Evolutionary conservation across 2,888 invertebrate species (phyloP), one percentile per base, ranked within the genome.

Genomic region (Drosophila antonietae): DNA sequence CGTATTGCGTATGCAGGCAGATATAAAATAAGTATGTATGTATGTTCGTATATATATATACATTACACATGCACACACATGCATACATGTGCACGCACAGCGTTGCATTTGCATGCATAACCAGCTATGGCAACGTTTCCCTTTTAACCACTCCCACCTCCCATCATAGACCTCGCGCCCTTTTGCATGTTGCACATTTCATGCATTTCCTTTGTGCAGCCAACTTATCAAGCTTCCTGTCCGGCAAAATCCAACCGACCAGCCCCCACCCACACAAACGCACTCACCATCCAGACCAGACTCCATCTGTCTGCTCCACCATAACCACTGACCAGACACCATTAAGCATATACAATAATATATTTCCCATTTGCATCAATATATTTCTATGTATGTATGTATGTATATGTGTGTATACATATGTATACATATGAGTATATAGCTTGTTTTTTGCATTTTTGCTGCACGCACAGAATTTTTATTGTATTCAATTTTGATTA

Each of bases 181-280:
- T 68, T 76, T 89, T 75, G 53, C 88, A 68, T 72, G 66, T 79
- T 77, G 77, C 79, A 77, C 78, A 90, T 78, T 81, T 81, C 86
- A 77, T 89, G 84, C 84, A 89, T 84, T 89, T 84, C 84, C 84
- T 84, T 84, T 84, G 89, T 89, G 76, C 89, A 72, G 82, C 73
- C 85, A 89, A 89, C 84, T 84, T 84, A 84, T 84, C 84, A 84
- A 88, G 90, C 79, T 89, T 84, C 84, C 84, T 84, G 84, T 84
- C 88, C 81, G 71, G 71, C 79, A 68, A 61, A 37, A 35, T 20
- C 53, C 53, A 53, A 37, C 53, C 52, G 12, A 15, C 23, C 23
- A 23, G 15, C 10, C 37, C 37, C 28, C 51, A 18, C 18, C 51
- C 68, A 31, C 71, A 43, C 71, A 43, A 44, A 10, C 44, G 12